Evolutionary conservation across 1,140 invertebrate species (phyloP), one percentile per base, ranked within the genome.

Genomic region (Asobara japonica): DNA sequence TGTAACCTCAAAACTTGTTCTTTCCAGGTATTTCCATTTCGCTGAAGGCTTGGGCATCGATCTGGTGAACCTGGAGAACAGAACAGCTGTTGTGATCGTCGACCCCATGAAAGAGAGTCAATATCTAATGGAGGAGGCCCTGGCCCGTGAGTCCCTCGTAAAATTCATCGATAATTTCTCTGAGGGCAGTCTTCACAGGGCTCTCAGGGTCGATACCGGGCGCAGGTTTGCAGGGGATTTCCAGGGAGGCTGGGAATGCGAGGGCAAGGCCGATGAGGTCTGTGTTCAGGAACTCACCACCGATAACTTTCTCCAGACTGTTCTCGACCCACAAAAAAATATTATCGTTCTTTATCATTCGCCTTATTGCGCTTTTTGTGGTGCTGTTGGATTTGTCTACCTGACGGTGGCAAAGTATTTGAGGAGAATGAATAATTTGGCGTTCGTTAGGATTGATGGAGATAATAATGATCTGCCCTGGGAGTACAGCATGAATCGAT

Each of bases 381-480:
- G 89, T 20, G 90, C 91, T 3, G 86, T 92, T 66, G 89, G 90
- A 20, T 90, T 92, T 74, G 89, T 91, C 67, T 91, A 91, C 74
- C 87, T 93, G 48, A 89, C 89, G 31, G 87, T 92, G 16, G 91
- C 93, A n/a, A 84, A 89, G 81, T 90, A 91, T 67, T 89, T 94
- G 38, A 79, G 82, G 4, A 80, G 86, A 62, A 87, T 92, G 75
- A 79, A 87, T 60, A 85, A 89, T 77, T 80, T 94, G 7, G 78
- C 84, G 48, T 92, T 95, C 78, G 90, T 90, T 11, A 89, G 93
- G 51, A 89, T 96, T n/a, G 94, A 96, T 86, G 93, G 92, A 13
- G 91, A 94, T 77, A 88, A 89, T 0, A 94, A 96, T 86, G 93
- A 95, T 86, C 86, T 96, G 65, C 93, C 94, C 2, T 95, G 94